Base-by-base conservation (phyloP, 2,888 invertebrate species). In the Andrena bicolor region DNA sequence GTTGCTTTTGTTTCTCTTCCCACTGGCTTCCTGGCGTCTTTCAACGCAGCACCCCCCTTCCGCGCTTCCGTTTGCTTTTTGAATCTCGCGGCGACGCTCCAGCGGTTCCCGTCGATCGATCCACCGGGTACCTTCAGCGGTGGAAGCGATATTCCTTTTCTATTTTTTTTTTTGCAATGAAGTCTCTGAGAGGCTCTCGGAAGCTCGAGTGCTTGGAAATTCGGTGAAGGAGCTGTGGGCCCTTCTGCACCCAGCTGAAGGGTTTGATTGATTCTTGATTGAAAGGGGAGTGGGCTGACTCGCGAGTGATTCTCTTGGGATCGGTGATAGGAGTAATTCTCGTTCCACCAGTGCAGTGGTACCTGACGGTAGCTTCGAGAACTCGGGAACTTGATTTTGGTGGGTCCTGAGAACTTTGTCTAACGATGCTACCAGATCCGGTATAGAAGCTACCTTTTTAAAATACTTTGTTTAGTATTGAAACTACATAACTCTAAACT, bases 81-180 rank as follows among this genome's bases (percentile, higher is more conserved):
- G 60, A 77, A 77, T 80, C 70, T 77, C 70, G 79, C 56, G 56
- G 56, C 35, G 20, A 53, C n/a, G 49, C 73, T 65, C 23, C 20
- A 32, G 0, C 23, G 53, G 30, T 20, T 16, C 23, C 20, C 41
- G 58, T 70, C 64, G 64, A 70, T 77, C 79, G 79, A 65, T 60
- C 35, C 4, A 16, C 41, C 41, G 41, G 41, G n/a, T 8, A 16
- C 23, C 64, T 64, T 35, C 56, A 63, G 10, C 48, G 68, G 58
- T 56, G 64, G 23, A 23, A 56, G 41, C 41, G 41, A 41, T 41
- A 41, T 41, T 41, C 41, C 41, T 26, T 56, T 26, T 56, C 10
- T 23, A 20, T 23, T 56, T 13, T 13, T 56, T 56, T 56, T 56
- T 56, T 23, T 13, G 20, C 10, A 56, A 56, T 56, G 56, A 26